Evolutionary conservation across 1,140 invertebrate species (phyloP), one percentile per base, ranked within the genome.

Genomic region (Euura saliciscinereae): DNA sequence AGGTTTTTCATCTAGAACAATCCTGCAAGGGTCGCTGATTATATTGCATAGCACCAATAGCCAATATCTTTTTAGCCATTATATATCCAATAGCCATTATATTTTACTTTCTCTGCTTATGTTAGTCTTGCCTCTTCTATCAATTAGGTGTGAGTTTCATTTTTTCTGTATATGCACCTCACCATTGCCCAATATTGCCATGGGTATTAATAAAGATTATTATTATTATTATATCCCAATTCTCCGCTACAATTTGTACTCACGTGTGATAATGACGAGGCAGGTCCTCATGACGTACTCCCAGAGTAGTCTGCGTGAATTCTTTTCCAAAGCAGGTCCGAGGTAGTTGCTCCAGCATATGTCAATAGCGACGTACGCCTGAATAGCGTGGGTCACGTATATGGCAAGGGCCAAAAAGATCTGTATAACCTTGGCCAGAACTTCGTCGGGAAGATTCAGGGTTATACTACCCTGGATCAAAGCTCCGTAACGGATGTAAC

Each of bases 291-390:
- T 89, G 2, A 90, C 78, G 77, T 92, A 94, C 83, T 96, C 94
- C 85, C 88, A 91, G n/a, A 91, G 80, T 0, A 83, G 64, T 69
- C 83, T 85, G 70, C 79, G 84, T 65, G 78, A 82, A 76, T 79
- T 87, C 76, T 80, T 86, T 74, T 82, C 86, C 44, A 84, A 79
- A 73, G 45, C 84, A 43, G 76, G 82, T 43, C 68, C 76, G 46
- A 93, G 73, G 73, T 92, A 92, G 46, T 89, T 90, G 68, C 94
- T 95, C 95, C 96, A 97, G 3, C 93, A 87, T 73, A 98, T 97
- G 75, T 95, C 94, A 73, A 97, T 92, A 1, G 96, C 95, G 0
- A 98, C 96, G 83, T 97, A 98, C 80, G 95, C 93, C 76, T 97
- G 95, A 13, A 98, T 89, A 0, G 92, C 92, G 85, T 97, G 96